Percentiles rank a stretch among this genome's conserved stretches.
These are phyloP conservation scores for Geophilus truncorum DNA, from an alignment of 2,888 invertebrate species.

Conservation along the genomic window DNA sequence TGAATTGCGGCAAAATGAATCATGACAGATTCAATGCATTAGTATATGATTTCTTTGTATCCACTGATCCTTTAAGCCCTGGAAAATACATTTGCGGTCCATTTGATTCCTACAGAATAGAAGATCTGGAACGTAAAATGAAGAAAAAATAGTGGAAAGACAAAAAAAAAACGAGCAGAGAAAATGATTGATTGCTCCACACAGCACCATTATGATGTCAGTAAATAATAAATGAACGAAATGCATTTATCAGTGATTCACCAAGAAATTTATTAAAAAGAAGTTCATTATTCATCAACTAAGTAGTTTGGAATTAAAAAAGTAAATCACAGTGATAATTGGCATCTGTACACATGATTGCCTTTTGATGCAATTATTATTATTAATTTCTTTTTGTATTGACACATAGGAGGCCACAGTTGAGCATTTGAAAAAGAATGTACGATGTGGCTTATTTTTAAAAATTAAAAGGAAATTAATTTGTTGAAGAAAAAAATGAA, in stretches of 20 bases:
- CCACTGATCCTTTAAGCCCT: slow-evolving; percentile 40
- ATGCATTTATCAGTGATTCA: not conserved
- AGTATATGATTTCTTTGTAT: slow-evolving; percentile 43
- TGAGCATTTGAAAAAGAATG: not conserved
- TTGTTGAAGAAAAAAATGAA: not conserved
- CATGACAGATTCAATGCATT: slow-evolving; percentile 42
- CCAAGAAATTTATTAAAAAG: not conserved
- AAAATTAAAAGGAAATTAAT: not conserved
- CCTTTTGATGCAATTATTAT: not conserved
- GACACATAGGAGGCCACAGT: not conserved
- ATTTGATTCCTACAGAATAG: slow-evolving; percentile 40
- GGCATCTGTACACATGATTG: not conserved
- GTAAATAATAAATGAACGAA: not conserved
- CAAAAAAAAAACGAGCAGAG: not conserved
- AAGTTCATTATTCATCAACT: not conserved
- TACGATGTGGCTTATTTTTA: not conserved
- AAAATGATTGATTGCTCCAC: not conserved
- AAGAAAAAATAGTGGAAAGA: slow-evolving; percentile 28
- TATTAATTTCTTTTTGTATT: not conserved
- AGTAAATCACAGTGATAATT: not conserved
- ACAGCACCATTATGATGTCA: not conserved
- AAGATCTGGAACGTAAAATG: slow-evolving; percentile 40
- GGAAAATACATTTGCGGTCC: slow-evolving; percentile 44
- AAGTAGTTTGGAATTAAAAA: not conserved
- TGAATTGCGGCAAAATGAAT: slow-evolving; percentile 41